These are phyloP conservation scores for Nerophis ophidion DNA, from an alignment of 2,113 vertebrate species.

Conservation along the genomic window DNA sequence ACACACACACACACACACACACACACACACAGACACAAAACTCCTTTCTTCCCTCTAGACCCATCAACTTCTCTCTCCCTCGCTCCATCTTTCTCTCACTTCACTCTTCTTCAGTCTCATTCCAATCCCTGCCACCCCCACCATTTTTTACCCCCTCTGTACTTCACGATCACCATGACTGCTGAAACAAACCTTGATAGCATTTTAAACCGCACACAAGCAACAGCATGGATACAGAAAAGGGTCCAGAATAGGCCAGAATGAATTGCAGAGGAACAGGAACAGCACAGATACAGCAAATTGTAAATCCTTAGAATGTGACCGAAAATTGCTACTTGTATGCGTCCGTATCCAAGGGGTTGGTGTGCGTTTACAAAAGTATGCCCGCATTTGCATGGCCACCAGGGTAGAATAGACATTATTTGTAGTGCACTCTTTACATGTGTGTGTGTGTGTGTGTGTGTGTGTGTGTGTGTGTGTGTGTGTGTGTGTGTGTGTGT, in stretches of 20 bases:
- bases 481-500: no score
- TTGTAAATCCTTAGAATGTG: no score
- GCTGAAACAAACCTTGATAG: neutral
- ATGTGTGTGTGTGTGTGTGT: neutral
- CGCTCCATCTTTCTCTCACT: constrained; percentile 12
- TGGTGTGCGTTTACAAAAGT: no score
- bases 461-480: neutral
- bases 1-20: constrained; percentile 1
- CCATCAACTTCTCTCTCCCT: constrained; percentile 14
- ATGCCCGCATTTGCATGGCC: no score
- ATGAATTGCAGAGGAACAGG: no score
- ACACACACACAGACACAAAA: constrained; percentile 1
- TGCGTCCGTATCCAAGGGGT: no score
- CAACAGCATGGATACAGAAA: no score
- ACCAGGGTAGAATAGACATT: neutral
- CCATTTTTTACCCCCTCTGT: neutral
- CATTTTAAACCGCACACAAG: no score
- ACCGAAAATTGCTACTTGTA: no score
- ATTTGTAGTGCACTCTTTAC: neutral
- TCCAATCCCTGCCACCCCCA: neutral
- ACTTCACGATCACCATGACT: constrained; percentile 12
- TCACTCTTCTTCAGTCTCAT: constrained; percentile 3
- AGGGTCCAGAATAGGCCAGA: no score
- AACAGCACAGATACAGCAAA: no score
- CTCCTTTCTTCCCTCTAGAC: constrained; percentile 16